Base-by-base conservation (phyloP, 1,140 invertebrate species). In the Cydia splendana region DNA sequence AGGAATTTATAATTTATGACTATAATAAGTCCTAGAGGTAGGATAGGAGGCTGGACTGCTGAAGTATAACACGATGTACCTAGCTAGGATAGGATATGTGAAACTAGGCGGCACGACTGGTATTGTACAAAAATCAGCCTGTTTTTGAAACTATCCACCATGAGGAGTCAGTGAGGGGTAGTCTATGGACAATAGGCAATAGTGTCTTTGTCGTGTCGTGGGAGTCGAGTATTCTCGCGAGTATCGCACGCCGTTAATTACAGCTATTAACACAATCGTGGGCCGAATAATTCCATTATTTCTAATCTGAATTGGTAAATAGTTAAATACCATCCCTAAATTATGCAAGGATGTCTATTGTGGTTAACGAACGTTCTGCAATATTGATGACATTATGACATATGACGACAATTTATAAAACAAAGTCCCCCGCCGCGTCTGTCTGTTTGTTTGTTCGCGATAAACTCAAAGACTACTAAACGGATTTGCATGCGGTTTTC, bases 321-420 rank as follows among this genome's bases (percentile, higher is more conserved):
- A 48, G 10, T 42, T 71, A 71, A 71, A 71, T 42, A 42, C 15
- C 67, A 71, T 71, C 67, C 67, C 67, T 71, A 71, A 71, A 38
- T 71, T 71, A 71, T 71, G 67, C 67, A 71, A 71, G 67, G 67
- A 71, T 71, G 67, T 69, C 28, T 18, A 69, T 69, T 42, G 13
- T n/a, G 24, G 15, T 34, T 69, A 34, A 34, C 4, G 38, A 38
- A 71, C 15, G 67, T 71, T 71, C 34, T 42, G n/a, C 18, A 71
- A 71, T 38, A 4, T 38, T 38, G 67, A 6, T 30, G 65, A 28
- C 28, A 69, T 65, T 18, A 15, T 28, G 65, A 24, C 28, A 67
- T 65, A 65, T 12, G 24, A 24, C 24, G 0, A 24, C 24, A 24
- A 24, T 2, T 24, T 24, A 24, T 24, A 24, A 24, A 24, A 24